Evolutionary conservation across 2,113 vertebrate genomes (phyloP).

Genomic region (Canis aureus): DNA sequence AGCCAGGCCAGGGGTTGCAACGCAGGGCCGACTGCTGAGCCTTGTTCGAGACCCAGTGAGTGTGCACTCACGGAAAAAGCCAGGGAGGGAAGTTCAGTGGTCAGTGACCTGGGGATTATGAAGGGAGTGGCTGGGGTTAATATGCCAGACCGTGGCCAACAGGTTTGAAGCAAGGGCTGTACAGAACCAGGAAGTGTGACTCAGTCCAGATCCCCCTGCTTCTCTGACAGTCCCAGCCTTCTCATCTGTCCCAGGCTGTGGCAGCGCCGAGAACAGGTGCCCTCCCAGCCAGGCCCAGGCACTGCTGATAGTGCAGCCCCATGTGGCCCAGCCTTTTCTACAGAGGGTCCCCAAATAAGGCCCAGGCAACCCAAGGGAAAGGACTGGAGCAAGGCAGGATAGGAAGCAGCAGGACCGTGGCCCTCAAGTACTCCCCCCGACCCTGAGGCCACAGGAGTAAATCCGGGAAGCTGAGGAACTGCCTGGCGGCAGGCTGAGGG

Average conservation of each 20-base stretch:
- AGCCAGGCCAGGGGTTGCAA: neutral
- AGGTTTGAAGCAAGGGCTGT: slow-evolving; percentile 10
- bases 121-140: slow-evolving; percentile 41
- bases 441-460: neutral
- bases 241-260: neutral
- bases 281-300: neutral
- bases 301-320: neutral
- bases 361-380: neutral
- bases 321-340: neutral
- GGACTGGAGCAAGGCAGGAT: neutral
- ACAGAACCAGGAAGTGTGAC: slow-evolving; percentile 35
- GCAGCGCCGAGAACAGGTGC: neutral
- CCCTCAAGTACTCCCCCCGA: neutral
- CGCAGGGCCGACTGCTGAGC: neutral
- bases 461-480: neutral
- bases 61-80: neutral
- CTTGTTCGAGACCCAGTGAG: neutral
- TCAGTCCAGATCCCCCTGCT: neutral
- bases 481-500: neutral
- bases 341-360: neutral
- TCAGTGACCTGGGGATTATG: neutral
- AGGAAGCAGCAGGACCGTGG: neutral
- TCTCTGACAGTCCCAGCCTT: neutral
- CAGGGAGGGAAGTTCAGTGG: neutral
- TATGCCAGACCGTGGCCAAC: neutral